These are phyloP conservation scores for Acanthiza pusilla DNA, from an alignment of 2,797 vertebrate genomes.

Conservation along the genomic window DNA sequence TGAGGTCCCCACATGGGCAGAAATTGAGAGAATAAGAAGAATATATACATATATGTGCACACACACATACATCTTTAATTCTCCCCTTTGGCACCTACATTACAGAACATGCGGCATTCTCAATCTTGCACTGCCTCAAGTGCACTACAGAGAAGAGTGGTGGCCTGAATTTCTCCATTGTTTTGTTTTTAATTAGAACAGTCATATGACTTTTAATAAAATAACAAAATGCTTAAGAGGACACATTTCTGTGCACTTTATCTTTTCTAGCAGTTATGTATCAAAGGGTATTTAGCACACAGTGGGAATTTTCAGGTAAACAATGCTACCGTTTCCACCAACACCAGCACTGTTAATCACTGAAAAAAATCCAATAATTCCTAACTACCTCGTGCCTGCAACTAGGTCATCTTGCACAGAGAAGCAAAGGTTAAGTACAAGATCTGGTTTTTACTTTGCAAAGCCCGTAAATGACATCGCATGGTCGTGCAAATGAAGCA, in stretches of 20 bases:
- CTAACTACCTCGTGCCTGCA: conserved; percentile 29
- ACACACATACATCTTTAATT: neutral
- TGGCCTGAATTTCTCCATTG: neutral
- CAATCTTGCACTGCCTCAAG: neutral
- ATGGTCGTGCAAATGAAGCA: conserved; percentile 75
- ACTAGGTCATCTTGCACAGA: conserved; percentile 71
- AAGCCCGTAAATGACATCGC: conserved; percentile 73
- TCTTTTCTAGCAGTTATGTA: neutral
- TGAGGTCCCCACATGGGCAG: neutral
- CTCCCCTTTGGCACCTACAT: neutral
- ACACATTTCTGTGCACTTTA: neutral
- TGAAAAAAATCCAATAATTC: neutral
- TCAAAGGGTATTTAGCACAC: neutral
- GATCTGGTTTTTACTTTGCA: conserved; percentile 60
- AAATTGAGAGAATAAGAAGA: neutral
- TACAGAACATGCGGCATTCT: conserved; percentile 1
- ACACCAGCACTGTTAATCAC: neutral
- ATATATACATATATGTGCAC: neutral
- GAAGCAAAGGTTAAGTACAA: conserved; percentile 55
- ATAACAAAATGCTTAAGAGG: neutral
- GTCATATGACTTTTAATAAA: neutral
- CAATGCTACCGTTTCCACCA: neutral
- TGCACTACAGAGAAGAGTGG: neutral
- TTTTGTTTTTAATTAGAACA: neutral
- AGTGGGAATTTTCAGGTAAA: conserved; percentile 7